Evolutionary conservation across 2,113 vertebrate species (phyloP).

Genomic region (Zosterops borbonicus): DNA sequence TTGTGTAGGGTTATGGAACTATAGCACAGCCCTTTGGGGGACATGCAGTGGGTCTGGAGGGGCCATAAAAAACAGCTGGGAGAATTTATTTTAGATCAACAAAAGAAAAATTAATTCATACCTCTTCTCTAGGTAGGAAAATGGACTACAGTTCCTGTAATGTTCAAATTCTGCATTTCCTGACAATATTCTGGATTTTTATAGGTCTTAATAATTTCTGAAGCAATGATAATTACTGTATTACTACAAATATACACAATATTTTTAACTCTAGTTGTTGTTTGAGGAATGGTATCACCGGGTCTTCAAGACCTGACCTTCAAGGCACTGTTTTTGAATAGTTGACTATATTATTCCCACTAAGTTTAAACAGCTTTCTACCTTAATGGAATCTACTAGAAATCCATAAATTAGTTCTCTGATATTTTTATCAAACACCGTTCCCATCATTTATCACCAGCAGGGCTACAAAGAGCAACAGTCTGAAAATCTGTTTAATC

Average conservation of each 20-base stretch:
- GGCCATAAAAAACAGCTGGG: neutral
- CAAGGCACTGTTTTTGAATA: neutral
- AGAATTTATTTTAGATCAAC: neutral
- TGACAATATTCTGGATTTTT: neutral
- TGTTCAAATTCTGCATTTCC: neutral
- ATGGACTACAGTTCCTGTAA: neutral
- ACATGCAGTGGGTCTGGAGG: neutral
- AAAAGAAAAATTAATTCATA: neutral
- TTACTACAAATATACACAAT: neutral
- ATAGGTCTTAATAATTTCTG: neutral
- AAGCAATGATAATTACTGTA: neutral
- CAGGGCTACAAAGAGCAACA: neutral
- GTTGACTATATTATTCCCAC: neutral
- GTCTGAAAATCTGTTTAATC: neutral
- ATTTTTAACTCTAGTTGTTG: neutral
- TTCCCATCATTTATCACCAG: neutral
- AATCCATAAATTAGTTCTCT: neutral
- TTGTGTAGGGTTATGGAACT: neutral
- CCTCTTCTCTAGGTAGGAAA: neutral
- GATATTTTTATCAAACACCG: neutral
- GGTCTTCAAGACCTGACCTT: neutral
- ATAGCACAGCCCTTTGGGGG: neutral
- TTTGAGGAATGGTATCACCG: neutral
- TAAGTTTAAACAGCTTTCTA: neutral
- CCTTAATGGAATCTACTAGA: neutral